Evolutionary conservation across 37 sponge, comb jelly and placozoan genomes (phyloP).

Genomic region (Agelas oroides): DNA sequence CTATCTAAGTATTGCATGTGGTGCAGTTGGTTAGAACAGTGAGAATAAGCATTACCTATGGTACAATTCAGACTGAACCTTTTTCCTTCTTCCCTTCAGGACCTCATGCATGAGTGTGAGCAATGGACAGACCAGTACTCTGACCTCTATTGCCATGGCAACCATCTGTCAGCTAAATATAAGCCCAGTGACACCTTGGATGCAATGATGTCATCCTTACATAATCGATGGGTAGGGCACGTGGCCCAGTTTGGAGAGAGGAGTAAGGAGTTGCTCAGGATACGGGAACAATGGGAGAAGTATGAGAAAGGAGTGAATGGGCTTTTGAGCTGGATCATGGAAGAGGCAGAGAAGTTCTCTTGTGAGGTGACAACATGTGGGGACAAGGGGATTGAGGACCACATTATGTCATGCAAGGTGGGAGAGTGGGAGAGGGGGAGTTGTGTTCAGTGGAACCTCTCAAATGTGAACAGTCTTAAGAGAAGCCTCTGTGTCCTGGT

Average conservation of each 20-base stretch:
- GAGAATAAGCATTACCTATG: no score
- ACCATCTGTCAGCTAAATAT: constrained; percentile 19
- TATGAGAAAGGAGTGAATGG: constrained; percentile 59
- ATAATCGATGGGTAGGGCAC: constrained; percentile 27
- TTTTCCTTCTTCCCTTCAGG: constrained; percentile 2
- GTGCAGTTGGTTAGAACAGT: no score
- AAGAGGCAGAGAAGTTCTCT: constrained; percentile 65
- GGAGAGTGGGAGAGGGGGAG: not conserved
- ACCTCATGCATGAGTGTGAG: constrained; percentile 52
- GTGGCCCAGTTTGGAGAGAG: constrained; percentile 19
- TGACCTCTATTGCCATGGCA: constrained; percentile 2
- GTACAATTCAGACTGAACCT: no score
- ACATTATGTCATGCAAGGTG: constrained; percentile 72
- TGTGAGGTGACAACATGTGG: constrained; percentile 54
- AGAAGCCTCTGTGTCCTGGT: no score
- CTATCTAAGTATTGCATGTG: no score
- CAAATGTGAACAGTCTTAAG: no score
- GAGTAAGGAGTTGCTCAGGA: constrained; percentile 20
- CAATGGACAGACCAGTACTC: constrained; percentile 33
- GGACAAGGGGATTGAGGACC: constrained; percentile 75
- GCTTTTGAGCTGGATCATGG: constrained; percentile 66
- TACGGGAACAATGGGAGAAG: constrained; percentile 51
- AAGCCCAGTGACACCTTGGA: constrained; percentile 43
- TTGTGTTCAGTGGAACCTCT: no score
- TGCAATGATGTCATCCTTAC: constrained; percentile 19